Evolutionary conservation across 2,888 invertebrate genomes (phyloP).

Genomic region (Atrina japonica): DNA sequence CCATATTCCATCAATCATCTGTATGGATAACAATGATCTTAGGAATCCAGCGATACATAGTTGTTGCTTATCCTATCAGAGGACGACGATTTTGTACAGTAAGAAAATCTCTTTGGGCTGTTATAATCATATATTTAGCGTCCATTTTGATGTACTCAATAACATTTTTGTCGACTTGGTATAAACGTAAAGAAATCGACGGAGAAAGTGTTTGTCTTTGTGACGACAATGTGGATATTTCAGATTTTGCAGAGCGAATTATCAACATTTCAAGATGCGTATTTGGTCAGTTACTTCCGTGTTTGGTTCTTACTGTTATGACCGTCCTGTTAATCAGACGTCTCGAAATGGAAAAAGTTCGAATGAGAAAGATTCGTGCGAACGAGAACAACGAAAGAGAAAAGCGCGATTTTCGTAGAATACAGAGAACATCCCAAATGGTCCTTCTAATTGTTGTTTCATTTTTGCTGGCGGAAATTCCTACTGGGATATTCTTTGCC

Average conservation of each 20-base stretch:
- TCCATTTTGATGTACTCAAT: constrained; percentile 17
- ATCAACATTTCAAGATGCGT: constrained; percentile 20
- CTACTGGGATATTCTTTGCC: constrained; percentile 45
- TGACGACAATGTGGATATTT: constrained; percentile 29
- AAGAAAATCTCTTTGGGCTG: constrained; percentile 9
- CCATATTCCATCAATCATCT: constrained; percentile 36
- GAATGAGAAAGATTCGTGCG: constrained; percentile 21
- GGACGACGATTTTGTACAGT: constrained; percentile 38
- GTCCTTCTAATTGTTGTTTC: constrained; percentile 43
- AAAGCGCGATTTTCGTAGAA: constrained; percentile 33
- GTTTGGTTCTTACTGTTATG: constrained; percentile 19
- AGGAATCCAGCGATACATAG: constrained; percentile 40
- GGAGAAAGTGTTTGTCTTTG: constrained; percentile 29
- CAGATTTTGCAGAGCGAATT: constrained; percentile 13
- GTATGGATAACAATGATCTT: constrained; percentile 41
- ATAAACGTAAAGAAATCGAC: constrained; percentile 14
- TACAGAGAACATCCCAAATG: constrained; percentile 45
- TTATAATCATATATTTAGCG: constrained; percentile 20
- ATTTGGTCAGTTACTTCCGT: constrained; percentile 29
- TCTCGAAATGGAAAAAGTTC: constrained; percentile 17
- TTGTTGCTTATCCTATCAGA: constrained; percentile 35
- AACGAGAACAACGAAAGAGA: constrained; percentile 32
- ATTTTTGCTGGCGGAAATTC: constrained; percentile 50
- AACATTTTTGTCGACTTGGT: constrained; percentile 26
- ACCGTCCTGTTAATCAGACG: constrained; percentile 24